Conservation (phyloP, 2,888 invertebrate genomes). For the Thereva nobilitata region DNA sequence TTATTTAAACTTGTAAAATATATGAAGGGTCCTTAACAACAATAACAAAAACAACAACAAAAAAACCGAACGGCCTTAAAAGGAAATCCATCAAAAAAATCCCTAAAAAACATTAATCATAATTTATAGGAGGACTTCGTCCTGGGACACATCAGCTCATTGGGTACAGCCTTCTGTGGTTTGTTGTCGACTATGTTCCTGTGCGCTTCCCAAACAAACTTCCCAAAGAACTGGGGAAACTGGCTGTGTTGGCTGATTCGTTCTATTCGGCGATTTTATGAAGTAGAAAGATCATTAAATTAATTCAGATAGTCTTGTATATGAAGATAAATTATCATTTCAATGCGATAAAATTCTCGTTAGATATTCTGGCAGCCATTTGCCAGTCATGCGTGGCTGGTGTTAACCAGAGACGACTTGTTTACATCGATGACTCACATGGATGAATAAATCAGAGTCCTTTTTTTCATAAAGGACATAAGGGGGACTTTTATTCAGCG, state of each 20-base stretch:
- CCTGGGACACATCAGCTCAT: neutral
- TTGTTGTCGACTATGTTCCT: constrained; percentile 7
- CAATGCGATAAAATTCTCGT: constrained; percentile 38
- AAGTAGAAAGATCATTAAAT: constrained; percentile 40
- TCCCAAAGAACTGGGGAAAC: neutral
- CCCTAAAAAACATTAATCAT: constrained; percentile 36
- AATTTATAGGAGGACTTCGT: constrained; percentile 33
- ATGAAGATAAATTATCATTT: constrained; percentile 40
- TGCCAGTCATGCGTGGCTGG: neutral
- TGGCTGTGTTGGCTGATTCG: constrained; percentile 9
- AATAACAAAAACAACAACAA: constrained; percentile 6
- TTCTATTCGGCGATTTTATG: constrained; percentile 36
- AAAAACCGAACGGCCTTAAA: constrained; percentile 7
- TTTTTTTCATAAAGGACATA: too few relatives aligned
- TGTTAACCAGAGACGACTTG: constrained; percentile 27
- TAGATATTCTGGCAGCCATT: neutral
- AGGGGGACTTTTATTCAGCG: too few relatives aligned
- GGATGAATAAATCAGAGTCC: constrained; percentile 16
- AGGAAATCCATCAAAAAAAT: constrained; percentile 6
- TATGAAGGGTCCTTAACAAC: constrained; percentile 6
- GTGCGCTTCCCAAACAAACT: constrained; percentile 16
- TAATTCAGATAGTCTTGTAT: constrained; percentile 38
- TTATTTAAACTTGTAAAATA: constrained; percentile 30
- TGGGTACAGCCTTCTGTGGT: neutral
- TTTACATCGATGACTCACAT: constrained; percentile 28